Evolutionary conservation across 2,113 vertebrate species (phyloP).

Genomic region (Periophthalmodon schlosseri): DNA sequence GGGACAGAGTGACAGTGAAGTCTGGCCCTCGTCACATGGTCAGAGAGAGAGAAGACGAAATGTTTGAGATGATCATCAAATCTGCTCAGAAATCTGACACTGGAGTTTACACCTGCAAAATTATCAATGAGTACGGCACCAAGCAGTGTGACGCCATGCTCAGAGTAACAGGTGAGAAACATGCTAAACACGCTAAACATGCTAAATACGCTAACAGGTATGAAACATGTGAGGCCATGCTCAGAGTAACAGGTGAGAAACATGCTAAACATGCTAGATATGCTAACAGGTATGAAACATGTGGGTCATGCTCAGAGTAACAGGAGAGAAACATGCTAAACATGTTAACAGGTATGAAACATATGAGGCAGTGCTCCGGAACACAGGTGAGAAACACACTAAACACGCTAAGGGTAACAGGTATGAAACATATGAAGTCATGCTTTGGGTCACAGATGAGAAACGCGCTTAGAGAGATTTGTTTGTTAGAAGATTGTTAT

Average conservation of each 20-base stretch:
- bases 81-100: slow-evolving; percentile 82
- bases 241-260: not conserved
- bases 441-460: not conserved
- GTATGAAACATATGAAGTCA: not conserved
- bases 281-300: too few relatives aligned
- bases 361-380: slow-evolving; percentile 89
- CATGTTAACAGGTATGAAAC: too few relatives aligned
- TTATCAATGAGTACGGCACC: slow-evolving; percentile 95
- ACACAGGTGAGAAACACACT: slow-evolving; percentile 83
- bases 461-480: too few relatives aligned
- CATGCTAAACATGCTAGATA: too few relatives aligned
- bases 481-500: too few relatives aligned
- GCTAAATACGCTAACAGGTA: not conserved
- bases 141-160: slow-evolving; percentile 92
- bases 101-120: slow-evolving; percentile 93
- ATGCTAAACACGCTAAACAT: not conserved
- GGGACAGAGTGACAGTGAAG: slow-evolving; percentile 92
- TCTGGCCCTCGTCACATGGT: slow-evolving; percentile 81
- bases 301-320: not conserved
- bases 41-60: slow-evolving; percentile 79
- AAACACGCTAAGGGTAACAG: not conserved
- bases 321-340: not conserved
- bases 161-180: slow-evolving; percentile 89
- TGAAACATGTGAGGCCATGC: not conserved
- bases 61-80: slow-evolving; percentile 86